Evolutionary conservation across 2,888 invertebrate species (phyloP).

Genomic region (Folsomia candida): DNA sequence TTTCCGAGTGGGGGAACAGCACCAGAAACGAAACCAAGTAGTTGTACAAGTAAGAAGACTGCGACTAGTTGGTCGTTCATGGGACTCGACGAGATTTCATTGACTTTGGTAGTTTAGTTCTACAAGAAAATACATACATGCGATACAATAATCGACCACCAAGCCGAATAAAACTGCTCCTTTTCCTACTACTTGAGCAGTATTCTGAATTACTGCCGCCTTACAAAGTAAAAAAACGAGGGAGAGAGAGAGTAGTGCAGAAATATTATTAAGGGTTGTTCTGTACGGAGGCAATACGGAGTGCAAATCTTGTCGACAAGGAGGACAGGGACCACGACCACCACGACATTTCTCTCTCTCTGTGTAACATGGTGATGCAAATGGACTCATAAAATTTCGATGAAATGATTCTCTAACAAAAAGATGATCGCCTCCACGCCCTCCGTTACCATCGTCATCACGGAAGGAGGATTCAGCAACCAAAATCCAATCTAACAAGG

Average conservation of each 20-base stretch:
- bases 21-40: not conserved
- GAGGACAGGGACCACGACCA: not conserved
- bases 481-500: not conserved
- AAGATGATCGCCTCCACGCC: no score
- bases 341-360: not conserved
- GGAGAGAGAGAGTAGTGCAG: constrained; percentile 12
- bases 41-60: not conserved
- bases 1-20: not conserved
- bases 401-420: constrained; percentile 15
- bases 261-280: no score
- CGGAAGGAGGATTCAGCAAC: constrained; percentile 8
- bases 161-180: no score
- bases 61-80: no score
- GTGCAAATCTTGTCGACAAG: no score
- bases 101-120: no score
- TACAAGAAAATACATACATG: no score
- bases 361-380: constrained; percentile 37
- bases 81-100: not conserved
- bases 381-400: constrained; percentile 37
- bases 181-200: no score
- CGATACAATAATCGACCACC: not conserved
- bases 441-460: no score
- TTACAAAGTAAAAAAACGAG: constrained; percentile 28
- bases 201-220: not conserved
- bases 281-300: no score